A percentile compares a stretch with the other conserved stretches of the same genome.
Evolutionary conservation across 2,113 vertebrate species (phyloP).

Genomic region (Upupa epops): DNA sequence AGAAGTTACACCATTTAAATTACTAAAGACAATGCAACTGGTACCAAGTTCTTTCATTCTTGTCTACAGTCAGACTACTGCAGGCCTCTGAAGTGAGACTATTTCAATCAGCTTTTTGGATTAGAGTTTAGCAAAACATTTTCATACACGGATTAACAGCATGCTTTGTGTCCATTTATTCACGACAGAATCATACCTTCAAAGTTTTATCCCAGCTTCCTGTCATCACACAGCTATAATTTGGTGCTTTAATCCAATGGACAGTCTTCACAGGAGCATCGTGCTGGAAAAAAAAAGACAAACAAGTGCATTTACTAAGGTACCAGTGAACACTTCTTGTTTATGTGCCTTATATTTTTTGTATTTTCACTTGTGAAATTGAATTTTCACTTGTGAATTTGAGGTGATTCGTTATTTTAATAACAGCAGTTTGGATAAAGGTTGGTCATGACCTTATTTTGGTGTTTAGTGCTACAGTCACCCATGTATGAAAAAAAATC

Average conservation of each 20-base stretch:
- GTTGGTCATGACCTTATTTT: background rate
- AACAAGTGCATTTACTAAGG: background rate
- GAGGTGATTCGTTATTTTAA: background rate
- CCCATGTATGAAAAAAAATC: background rate
- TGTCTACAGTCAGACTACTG: background rate
- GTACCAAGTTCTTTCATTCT: background rate
- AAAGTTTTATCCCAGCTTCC: slow-evolving; percentile 99
- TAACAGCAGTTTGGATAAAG: background rate
- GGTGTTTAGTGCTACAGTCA: background rate
- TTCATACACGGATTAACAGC: background rate
- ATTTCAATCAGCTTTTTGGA: background rate
- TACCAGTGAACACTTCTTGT: background rate
- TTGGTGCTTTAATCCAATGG: slow-evolving; percentile 98
- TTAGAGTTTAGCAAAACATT: background rate
- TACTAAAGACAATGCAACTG: background rate
- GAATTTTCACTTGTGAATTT: background rate
- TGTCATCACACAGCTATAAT: slow-evolving; percentile 98
- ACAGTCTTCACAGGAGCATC: slow-evolving; percentile 95
- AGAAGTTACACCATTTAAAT: background rate
- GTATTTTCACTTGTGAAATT: background rate
- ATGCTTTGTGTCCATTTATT: background rate
- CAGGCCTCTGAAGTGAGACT: background rate
- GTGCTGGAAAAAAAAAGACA: slow-evolving; percentile 76
- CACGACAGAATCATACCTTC: slow-evolving; percentile 77
- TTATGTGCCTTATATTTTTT: background rate